A percentile compares a stretch with the other conserved stretches of the same genome.
Conservation (phyloP, 2,113 vertebrate genomes). For the Cyprinus carpio region DNA sequence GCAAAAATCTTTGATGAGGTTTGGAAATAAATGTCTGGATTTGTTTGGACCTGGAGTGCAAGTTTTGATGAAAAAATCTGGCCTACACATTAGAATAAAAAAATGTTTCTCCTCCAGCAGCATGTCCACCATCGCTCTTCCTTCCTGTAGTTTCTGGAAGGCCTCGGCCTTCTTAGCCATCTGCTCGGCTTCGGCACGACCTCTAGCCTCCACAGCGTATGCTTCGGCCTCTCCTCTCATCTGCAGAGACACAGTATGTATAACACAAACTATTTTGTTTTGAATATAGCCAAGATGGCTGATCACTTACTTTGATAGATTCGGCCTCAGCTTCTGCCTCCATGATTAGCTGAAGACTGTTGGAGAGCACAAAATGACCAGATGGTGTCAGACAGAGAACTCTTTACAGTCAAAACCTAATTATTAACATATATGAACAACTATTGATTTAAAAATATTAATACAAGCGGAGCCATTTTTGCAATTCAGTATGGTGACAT, state of each 20-base stretch:
- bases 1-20: no score
- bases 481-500: not conserved
- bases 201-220: conserved; percentile 82
- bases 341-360: conserved; percentile 85
- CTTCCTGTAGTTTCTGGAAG: conserved; percentile 86
- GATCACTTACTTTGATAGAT: conserved; percentile 80
- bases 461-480: not conserved
- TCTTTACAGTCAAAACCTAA: no score
- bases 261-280: not conserved
- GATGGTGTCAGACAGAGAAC: not conserved
- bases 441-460: no score
- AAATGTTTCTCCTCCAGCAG: conserved; percentile 83
- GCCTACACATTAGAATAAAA: not conserved
- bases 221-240: conserved; percentile 83
- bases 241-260: conserved; percentile 46
- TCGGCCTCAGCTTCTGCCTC: conserved; percentile 88
- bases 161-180: conserved; percentile 90
- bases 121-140: conserved; percentile 91
- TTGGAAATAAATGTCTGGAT: no score
- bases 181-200: conserved; percentile 85
- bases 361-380: not conserved
- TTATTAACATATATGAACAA: no score
- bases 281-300: not conserved
- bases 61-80: no score
- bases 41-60: no score